Percentiles rank a stretch among this genome's conserved stretches.
Evolutionary conservation across 1,140 invertebrate genomes (phyloP).

Genomic region (Gryon sp.): DNA sequence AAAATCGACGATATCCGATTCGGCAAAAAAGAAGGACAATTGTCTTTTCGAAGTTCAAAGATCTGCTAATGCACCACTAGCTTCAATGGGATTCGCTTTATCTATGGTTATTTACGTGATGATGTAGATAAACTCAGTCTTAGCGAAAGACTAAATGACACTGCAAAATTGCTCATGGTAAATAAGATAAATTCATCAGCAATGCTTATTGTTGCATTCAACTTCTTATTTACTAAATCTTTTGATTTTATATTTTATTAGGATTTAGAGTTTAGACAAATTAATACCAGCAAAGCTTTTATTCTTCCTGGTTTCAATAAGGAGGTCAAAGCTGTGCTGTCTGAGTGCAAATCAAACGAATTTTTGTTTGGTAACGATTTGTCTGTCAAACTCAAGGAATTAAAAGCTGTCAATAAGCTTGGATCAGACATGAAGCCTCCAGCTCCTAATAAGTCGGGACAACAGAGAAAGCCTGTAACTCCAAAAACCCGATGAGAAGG

Average conservation of each 20-base stretch:
- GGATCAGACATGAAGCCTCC: constrained; percentile 15
- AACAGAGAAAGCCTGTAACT: constrained; percentile 33
- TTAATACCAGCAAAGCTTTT: constrained; percentile 31
- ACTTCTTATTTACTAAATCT: too few relatives aligned
- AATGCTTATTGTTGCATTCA: too few relatives aligned
- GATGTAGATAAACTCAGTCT: constrained; percentile 23
- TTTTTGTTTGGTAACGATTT: constrained; percentile 51
- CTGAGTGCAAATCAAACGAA: constrained; percentile 20
- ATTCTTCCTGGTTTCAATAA: constrained; percentile 42
- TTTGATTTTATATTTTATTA: too few relatives aligned
- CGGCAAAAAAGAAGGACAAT: constrained; percentile 14
- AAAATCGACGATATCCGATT: not conserved
- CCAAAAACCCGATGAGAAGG: constrained; percentile 10
- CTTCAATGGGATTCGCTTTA: constrained; percentile 6
- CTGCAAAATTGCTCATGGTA: constrained; percentile 45
- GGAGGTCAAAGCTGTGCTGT: constrained; percentile 22
- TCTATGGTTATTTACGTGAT: constrained; percentile 11
- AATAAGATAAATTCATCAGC: too few relatives aligned
- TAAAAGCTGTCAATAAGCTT: constrained; percentile 33
- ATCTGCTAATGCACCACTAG: not conserved
- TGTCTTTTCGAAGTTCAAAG: not conserved
- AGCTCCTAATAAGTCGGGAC: not conserved
- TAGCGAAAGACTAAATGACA: constrained; percentile 35
- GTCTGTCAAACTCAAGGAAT: constrained; percentile 40
- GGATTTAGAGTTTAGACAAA: constrained; percentile 14